phyloP scores from a whole-genome alignment of 2,888 invertebrate species.

The Synanthedon tipuliformis region DNA sequence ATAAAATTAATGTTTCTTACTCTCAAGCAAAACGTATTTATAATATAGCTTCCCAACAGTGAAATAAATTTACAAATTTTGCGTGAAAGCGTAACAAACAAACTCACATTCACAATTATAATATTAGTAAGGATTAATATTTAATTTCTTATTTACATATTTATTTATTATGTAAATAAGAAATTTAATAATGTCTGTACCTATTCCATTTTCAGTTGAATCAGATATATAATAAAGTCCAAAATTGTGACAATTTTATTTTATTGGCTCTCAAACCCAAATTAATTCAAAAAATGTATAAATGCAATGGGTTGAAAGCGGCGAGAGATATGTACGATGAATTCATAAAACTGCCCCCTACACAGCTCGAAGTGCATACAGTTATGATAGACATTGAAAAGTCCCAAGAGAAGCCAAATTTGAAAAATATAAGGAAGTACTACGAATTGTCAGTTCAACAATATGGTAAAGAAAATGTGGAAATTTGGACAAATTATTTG shows the following conservation, averaged over 20 bases:
- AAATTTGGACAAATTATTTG: conserved; percentile 81
- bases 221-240: conserved; percentile 39
- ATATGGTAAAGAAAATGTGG: conserved; percentile 74
- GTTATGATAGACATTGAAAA: conserved; percentile 72
- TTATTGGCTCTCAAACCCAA: conserved; percentile 69
- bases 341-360: conserved; percentile 70
- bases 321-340: conserved; percentile 74
- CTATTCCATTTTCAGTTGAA: conserved; percentile 37
- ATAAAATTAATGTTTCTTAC: too few species aligned
- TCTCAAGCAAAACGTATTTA: too few species aligned
- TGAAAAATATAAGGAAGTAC: conserved; percentile 68
- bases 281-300: conserved; percentile 71
- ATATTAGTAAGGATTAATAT: too few species aligned
- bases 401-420: conserved; percentile 46
- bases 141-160: too few species aligned
- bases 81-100: too few species aligned
- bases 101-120: too few species aligned
- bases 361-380: conserved; percentile 71
- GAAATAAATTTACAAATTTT: too few species aligned
- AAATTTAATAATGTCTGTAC: not conserved
- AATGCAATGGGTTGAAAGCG: conserved; percentile 58
- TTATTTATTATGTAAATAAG: too few species aligned
- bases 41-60: too few species aligned
- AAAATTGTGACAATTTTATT: conserved; percentile 60
- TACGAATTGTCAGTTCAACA: conserved; percentile 74